Conservation (phyloP, 2,113 vertebrate genomes). For the Meles meles region DNA sequence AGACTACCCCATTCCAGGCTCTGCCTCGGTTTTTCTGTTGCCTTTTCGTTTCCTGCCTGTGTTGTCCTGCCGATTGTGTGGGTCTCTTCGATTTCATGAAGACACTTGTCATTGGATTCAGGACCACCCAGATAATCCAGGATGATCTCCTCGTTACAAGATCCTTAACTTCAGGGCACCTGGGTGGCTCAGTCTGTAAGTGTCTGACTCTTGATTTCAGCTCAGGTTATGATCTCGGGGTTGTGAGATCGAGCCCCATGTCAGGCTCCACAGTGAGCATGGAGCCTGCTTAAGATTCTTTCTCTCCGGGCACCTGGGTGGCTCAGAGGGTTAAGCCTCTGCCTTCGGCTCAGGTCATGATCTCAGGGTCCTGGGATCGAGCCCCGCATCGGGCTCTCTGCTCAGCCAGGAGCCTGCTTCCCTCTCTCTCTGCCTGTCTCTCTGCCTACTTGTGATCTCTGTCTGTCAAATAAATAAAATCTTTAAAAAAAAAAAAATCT, state of each 20-base stretch:
- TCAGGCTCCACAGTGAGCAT: not conserved
- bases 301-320: no score
- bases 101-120: not conserved
- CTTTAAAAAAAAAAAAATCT: no score
- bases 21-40: accelerated
- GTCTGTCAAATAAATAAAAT: no score
- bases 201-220: not conserved
- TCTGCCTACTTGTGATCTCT: no score
- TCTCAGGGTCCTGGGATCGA: no score
- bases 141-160: not conserved
- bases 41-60: not conserved
- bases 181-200: not conserved
- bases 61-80: not conserved
- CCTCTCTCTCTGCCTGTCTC: no score
- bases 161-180: not conserved
- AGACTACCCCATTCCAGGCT: not conserved
- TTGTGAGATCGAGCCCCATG: not conserved
- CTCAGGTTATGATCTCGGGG: not conserved
- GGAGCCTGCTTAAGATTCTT: not conserved
- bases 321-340: no score
- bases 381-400: no score
- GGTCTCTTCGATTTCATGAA: not conserved
- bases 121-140: not conserved
- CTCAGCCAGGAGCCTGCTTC: no score
- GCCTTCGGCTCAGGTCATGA: no score